Evolutionary conservation across 2,797 vertebrate genomes (phyloP).

Genomic region (Crocodylus rhombifer): DNA sequence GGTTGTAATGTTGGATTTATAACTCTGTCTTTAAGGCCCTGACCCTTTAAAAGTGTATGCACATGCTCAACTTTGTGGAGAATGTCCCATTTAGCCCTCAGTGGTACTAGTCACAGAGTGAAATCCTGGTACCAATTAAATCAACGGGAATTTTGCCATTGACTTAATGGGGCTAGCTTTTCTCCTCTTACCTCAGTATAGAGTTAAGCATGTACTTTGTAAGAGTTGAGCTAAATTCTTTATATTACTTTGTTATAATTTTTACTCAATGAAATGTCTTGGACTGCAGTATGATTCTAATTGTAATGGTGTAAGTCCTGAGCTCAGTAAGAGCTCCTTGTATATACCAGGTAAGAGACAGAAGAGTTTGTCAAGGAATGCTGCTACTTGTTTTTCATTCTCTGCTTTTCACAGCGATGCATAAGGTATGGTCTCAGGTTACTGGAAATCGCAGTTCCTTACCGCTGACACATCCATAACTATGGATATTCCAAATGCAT

Average conservation of each 20-base stretch:
- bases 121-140: too few species aligned
- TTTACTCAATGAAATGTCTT: not conserved
- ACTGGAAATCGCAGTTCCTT: not conserved
- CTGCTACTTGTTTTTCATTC: not conserved
- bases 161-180: not conserved
- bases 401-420: not conserved
- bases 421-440: not conserved
- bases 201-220: not conserved
- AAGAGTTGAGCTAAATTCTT: not conserved
- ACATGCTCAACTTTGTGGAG: not conserved
- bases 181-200: not conserved
- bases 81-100: not conserved
- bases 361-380: not conserved
- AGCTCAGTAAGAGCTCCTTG: not conserved
- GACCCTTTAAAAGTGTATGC: not conserved
- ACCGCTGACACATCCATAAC: not conserved
- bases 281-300: not conserved
- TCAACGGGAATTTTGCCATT: not conserved
- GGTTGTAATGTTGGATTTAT: not conserved
- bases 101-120: not conserved
- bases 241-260: not conserved
- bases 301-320: not conserved
- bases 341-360: not conserved
- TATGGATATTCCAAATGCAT: constrained; percentile 51
- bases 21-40: not conserved